phyloP scores from a whole-genome alignment of 1,140 invertebrate genomes.

The Aphidius ervi region DNA sequence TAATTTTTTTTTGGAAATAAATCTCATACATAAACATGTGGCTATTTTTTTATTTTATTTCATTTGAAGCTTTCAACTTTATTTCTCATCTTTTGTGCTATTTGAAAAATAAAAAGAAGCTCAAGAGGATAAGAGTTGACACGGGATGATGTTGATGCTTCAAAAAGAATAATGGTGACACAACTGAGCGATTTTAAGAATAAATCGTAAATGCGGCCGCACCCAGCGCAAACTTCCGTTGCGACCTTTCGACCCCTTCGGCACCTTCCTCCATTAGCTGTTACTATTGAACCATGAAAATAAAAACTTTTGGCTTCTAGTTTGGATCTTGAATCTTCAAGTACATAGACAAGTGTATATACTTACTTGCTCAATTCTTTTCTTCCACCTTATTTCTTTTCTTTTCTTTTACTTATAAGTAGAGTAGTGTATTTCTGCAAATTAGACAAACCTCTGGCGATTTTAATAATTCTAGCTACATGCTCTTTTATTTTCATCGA shows the following conservation, averaged over 20 bases:
- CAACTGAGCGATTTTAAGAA: constrained; percentile 12
- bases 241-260: constrained; percentile 29
- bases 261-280: constrained; percentile 37
- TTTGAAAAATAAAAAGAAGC: background rate
- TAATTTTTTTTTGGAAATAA: too few relatives aligned
- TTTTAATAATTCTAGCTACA: too few relatives aligned
- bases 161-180: constrained; percentile 9
- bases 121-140: constrained; percentile 12
- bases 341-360: too few relatives aligned
- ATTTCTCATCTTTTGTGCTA: too few relatives aligned
- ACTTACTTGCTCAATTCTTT: constrained; percentile 14
- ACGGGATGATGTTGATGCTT: constrained; percentile 3
- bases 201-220: constrained; percentile 14
- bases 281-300: constrained; percentile 26
- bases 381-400: constrained; percentile 10
- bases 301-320: constrained; percentile 12
- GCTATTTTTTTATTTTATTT: too few relatives aligned
- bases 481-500: too few relatives aligned
- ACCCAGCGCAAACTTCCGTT: constrained; percentile 23
- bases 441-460: too few relatives aligned
- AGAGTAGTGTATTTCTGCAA: background rate
- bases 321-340: background rate
- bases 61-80: too few relatives aligned
- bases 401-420: background rate
- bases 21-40: too few relatives aligned